These are phyloP conservation scores for Acanthaster planci DNA, from an alignment of 35 echinoderm and acorn worm species.

Conservation along the genomic window DNA sequence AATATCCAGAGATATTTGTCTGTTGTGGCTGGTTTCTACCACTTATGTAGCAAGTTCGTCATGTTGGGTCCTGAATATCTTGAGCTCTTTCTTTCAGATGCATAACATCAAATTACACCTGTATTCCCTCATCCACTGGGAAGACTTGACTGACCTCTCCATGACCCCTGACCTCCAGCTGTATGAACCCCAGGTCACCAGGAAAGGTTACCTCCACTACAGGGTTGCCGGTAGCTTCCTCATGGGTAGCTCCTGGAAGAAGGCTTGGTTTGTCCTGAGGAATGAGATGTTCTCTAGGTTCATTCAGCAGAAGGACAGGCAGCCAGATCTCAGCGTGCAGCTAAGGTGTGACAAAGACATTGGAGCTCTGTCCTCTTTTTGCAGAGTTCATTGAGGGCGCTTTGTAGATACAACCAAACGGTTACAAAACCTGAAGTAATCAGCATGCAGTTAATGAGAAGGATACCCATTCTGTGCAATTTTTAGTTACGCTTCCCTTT, in stretches of 20 bases:
- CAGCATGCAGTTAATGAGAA: neutral
- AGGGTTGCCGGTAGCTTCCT: conserved; percentile 42
- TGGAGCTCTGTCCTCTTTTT: no score
- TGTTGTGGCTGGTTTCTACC: neutral
- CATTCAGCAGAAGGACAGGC: conserved; percentile 21
- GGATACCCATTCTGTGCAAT: no score
- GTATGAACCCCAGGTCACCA: conserved; percentile 42
- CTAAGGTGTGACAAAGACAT: conserved; percentile 36
- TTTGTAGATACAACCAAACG: neutral
- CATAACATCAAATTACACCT: conserved; percentile 60
- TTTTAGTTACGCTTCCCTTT: neutral
- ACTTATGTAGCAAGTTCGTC: neutral
- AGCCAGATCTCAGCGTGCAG: conserved; percentile 55
- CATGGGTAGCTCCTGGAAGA: conserved; percentile 62
- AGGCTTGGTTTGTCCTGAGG: conserved; percentile 48
- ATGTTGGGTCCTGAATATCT: neutral
- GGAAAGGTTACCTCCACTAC: conserved; percentile 59
- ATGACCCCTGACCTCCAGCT: conserved; percentile 54
- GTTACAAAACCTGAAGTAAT: neutral
- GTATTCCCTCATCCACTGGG: conserved; percentile 78
- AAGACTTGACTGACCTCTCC: conserved; percentile 56
- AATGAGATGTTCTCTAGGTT: conserved; percentile 57
- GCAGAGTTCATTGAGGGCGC: neutral
- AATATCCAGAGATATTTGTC: no score
- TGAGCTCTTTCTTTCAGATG: conserved; percentile 24